Conservation (phyloP, 2,888 invertebrate species). For the Sarcophaga subvicina region DNA sequence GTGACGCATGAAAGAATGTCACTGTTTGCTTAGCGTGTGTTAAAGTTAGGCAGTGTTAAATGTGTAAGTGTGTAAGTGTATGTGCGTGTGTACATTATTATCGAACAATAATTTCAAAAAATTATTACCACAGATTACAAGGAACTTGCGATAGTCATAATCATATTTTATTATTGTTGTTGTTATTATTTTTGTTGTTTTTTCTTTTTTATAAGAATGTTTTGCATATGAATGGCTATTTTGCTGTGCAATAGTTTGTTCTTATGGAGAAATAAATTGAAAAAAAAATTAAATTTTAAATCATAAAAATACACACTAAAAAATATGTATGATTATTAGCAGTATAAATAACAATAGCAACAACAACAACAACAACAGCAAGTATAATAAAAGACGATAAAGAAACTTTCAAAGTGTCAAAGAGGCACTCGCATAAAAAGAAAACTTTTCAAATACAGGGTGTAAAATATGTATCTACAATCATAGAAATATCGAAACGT, state of each 20-base stretch:
- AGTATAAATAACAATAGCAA: background rate
- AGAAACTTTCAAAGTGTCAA: constrained; percentile 10
- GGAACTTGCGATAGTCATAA: constrained; percentile 36
- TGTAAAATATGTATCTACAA: background rate
- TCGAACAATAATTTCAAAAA: constrained; percentile 27
- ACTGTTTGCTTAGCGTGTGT: background rate
- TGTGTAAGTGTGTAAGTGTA: background rate
- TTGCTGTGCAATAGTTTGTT: background rate
- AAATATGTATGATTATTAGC: constrained; percentile 3
- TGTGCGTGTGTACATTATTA: constrained; percentile 14
- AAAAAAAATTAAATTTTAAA: background rate
- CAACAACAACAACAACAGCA: background rate
- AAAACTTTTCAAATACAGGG: background rate
- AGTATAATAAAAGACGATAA: background rate
- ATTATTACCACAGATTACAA: constrained; percentile 56
- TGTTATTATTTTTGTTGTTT: constrained; percentile 18
- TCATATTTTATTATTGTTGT: constrained; percentile 22
- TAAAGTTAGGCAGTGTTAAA: background rate
- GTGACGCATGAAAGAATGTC: constrained; percentile 62
- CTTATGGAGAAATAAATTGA: background rate
- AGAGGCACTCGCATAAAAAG: background rate
- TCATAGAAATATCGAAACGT: too few relatives aligned
- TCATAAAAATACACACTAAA: background rate
- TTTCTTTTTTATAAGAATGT: constrained; percentile 19
- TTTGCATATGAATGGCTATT: constrained; percentile 55